phyloP scores from a whole-genome alignment of 2,888 invertebrate genomes.

The Chloroclystis v-ata region DNA sequence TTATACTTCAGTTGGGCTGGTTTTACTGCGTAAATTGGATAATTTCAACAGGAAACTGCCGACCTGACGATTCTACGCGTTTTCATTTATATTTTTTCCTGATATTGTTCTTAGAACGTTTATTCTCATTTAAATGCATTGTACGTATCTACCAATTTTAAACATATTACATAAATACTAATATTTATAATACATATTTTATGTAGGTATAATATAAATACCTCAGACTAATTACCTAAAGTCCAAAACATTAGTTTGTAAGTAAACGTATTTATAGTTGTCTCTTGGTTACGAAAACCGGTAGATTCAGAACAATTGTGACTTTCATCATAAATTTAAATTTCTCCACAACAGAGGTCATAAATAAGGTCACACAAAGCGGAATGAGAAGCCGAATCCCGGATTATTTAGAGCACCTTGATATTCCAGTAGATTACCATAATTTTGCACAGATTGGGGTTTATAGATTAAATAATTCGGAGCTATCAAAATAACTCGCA shows the following conservation, averaged over 20 bases:
- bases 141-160: too few species aligned
- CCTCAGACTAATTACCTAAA: too few species aligned
- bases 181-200: too few species aligned
- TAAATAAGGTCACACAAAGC: slow-evolving; percentile 47
- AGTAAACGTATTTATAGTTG: slow-evolving; percentile 6
- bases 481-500: slow-evolving; percentile 46
- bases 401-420: slow-evolving; percentile 24
- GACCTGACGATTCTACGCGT: slow-evolving; percentile 19
- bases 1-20: slow-evolving; percentile 22
- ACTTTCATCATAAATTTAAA: slow-evolving; percentile 10
- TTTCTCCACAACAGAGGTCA: slow-evolving; percentile 37
- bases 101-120: not conserved
- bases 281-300: not conserved
- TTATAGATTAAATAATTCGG: slow-evolving; percentile 40
- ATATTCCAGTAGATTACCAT: slow-evolving; percentile 43
- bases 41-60: slow-evolving; percentile 28
- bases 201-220: not conserved
- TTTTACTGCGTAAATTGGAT: slow-evolving; percentile 28
- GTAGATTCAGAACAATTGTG: slow-evolving; percentile 7
- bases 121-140: not conserved
- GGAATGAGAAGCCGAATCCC: slow-evolving; percentile 34
- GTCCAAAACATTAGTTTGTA: too few species aligned
- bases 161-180: too few species aligned
- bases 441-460: slow-evolving; percentile 46
- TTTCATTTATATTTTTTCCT: slow-evolving; percentile 14